These are phyloP conservation scores for Brevimyrus niger DNA, from an alignment of 2,113 vertebrate genomes.

Conservation along the genomic window DNA sequence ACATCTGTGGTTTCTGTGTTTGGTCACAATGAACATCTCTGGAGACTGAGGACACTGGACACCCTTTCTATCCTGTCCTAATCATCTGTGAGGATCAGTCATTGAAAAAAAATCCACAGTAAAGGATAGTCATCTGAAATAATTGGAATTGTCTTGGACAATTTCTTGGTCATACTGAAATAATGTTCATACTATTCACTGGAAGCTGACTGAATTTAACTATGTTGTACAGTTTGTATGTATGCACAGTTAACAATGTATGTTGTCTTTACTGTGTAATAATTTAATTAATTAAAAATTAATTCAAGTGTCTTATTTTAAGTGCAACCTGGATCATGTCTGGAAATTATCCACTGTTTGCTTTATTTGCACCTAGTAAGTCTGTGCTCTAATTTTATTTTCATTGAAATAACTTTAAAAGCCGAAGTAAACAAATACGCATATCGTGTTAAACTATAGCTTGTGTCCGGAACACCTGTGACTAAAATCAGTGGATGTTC, in stretches of 20 bases:
- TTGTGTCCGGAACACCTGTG: not conserved
- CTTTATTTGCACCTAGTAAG: not conserved
- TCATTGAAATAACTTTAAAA: conserved; percentile 7
- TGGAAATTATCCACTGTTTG: not conserved
- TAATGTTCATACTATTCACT: not conserved
- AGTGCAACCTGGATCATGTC: not conserved
- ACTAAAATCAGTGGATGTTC: not conserved
- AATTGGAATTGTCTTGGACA: not conserved
- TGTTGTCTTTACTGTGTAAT: not conserved
- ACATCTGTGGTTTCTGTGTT: not conserved
- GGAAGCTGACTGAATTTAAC: not conserved
- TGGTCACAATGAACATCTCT: not conserved
- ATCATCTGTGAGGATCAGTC: not conserved
- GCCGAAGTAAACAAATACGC: not conserved
- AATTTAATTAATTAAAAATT: not conserved
- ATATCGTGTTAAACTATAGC: not conserved
- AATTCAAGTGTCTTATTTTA: not conserved
- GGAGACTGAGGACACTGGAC: not conserved
- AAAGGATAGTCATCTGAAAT: not conserved
- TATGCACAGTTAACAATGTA: not conserved
- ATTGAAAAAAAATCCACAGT: not conserved
- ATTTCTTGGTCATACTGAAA: not conserved
- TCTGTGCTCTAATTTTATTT: conserved; percentile 18
- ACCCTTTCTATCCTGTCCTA: not conserved
- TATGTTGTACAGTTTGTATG: not conserved